A percentile compares a stretch with the other conserved stretches of the same genome.
Conservation (phyloP, 2,888 invertebrate genomes). For the Polia nebulosa region DNA sequence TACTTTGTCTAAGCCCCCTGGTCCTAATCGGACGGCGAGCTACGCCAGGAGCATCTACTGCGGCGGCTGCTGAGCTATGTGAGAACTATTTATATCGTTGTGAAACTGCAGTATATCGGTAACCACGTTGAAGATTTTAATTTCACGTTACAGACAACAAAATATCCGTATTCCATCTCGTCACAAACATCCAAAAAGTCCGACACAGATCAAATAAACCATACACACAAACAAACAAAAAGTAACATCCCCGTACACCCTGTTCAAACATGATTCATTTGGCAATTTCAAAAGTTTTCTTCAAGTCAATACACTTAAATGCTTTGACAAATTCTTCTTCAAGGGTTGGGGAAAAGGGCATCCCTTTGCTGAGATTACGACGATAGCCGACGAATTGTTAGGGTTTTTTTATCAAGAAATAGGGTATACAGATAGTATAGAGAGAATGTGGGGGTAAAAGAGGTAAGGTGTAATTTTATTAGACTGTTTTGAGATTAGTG, state of each 20-base stretch:
- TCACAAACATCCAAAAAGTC: not conserved
- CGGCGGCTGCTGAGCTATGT: too few species aligned
- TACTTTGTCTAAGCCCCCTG: too few species aligned
- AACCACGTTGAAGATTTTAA: too few species aligned
- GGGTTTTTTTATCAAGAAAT: conserved; percentile 51
- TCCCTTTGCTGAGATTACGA: conserved; percentile 47
- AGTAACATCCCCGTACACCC: not conserved
- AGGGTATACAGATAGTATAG: conserved; percentile 9
- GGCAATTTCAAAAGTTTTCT: conserved; percentile 41
- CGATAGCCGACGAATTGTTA: conserved; percentile 35
- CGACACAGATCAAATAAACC: conserved; percentile 14
- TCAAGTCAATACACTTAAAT: conserved; percentile 57
- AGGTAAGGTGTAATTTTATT: conserved; percentile 7
- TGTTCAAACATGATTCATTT: conserved; percentile 49
- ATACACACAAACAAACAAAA: conserved; percentile 14
- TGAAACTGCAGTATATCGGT: too few species aligned
- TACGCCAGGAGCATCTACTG: too few species aligned
- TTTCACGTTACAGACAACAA: not conserved
- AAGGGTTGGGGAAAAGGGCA: conserved; percentile 30
- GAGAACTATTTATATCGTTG: too few species aligned
- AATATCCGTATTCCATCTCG: not conserved
- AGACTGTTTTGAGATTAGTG: not conserved
- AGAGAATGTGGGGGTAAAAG: not conserved
- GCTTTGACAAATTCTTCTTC: conserved; percentile 54
- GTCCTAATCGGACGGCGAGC: too few species aligned